A percentile compares a stretch with the other conserved stretches of the same genome.
Evolutionary conservation across 2,888 invertebrate species (phyloP).

Genomic region (Drosophila recens): DNA sequence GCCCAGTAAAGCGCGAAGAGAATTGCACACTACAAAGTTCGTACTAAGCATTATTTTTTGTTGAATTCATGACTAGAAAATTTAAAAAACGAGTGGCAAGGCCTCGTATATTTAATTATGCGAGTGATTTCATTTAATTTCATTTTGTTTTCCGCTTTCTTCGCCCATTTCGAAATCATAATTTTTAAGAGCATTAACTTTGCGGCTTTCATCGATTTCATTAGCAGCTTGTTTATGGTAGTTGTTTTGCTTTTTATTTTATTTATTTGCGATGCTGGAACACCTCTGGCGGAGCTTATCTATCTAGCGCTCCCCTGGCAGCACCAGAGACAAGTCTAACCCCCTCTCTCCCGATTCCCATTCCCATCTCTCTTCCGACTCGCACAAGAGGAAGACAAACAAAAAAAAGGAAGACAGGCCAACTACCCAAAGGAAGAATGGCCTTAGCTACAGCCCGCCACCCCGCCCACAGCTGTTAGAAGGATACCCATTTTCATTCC

Average conservation of each 20-base stretch:
- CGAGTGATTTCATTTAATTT: not conserved
- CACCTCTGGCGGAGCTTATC: slow-evolving; percentile 53
- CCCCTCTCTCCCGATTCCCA: not conserved
- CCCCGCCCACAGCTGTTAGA: slow-evolving; percentile 1
- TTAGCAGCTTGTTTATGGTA: slow-evolving; percentile 22
- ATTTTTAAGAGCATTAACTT: slow-evolving; percentile 33
- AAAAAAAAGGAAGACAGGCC: not conserved
- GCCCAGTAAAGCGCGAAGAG: not conserved
- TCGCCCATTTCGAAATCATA: not conserved
- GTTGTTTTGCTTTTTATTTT: slow-evolving; percentile 15
- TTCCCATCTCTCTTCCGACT: not conserved
- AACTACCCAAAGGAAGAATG: slow-evolving; percentile 1
- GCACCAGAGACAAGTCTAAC: slow-evolving; percentile 1
- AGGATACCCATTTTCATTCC: slow-evolving; percentile 28
- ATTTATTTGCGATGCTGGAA: slow-evolving; percentile 13
- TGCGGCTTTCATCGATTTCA: slow-evolving; percentile 11
- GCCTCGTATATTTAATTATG: not conserved
- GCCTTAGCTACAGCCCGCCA: not conserved
- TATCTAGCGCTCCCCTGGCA: slow-evolving; percentile 32
- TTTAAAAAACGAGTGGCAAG: not conserved
- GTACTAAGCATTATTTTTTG: not conserved
- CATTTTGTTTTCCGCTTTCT: not conserved
- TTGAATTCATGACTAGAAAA: not conserved
- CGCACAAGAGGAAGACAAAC: not conserved
- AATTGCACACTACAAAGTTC: not conserved